Percentiles rank a stretch among this genome's conserved stretches.
Conservation (phyloP, 2,113 vertebrate species). For the Aptenodytes forsteri region DNA sequence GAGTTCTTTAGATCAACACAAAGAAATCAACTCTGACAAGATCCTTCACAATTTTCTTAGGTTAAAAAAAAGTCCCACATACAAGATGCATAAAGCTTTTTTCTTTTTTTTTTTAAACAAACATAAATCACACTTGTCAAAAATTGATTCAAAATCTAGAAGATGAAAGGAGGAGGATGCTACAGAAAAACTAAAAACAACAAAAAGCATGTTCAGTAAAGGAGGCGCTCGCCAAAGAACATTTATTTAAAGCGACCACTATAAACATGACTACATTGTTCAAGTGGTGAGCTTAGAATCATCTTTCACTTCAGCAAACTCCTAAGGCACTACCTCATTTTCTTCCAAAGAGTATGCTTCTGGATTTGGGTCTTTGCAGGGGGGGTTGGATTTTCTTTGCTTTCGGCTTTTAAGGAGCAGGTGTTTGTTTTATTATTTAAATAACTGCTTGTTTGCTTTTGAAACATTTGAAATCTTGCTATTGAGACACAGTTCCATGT, state of each 20-base stretch:
- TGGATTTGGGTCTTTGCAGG: not conserved
- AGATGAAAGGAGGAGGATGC: not conserved
- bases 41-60: not conserved
- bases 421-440: conserved; percentile 34
- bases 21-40: conserved; percentile 5
- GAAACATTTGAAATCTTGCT: not conserved
- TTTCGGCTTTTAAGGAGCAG: conserved; percentile 9
- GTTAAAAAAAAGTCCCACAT: not conserved
- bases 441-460: not conserved
- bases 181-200: not conserved
- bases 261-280: not conserved
- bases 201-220: not conserved
- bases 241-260: not conserved
- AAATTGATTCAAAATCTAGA: not conserved
- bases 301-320: not conserved
- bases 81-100: not conserved
- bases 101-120: not conserved
- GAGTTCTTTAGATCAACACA: conserved; percentile 1
- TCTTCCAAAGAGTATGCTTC: not conserved
- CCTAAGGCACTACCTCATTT: not conserved
- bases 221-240: not conserved
- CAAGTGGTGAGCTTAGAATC: not conserved
- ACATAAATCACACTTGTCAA: not conserved
- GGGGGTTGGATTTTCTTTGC: not conserved
- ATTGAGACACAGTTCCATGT: not conserved